phyloP scores from a whole-genome alignment of 2,888 invertebrate genomes.

The Himalopsyche japonica region DNA sequence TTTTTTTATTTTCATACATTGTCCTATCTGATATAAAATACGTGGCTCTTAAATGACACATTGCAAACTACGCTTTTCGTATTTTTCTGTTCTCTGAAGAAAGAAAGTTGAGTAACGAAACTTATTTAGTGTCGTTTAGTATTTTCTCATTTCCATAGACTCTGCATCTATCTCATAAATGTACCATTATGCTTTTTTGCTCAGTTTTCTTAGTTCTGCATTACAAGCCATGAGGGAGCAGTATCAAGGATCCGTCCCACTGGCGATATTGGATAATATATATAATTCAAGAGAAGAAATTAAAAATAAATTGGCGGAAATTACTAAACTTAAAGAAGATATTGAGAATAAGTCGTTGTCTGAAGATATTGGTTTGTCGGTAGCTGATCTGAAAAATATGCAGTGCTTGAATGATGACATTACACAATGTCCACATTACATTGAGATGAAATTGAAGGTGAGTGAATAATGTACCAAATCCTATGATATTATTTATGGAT shows the following conservation, averaged over 20 bases:
- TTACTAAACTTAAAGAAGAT: constrained; percentile 48
- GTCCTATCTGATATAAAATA: too few relatives aligned
- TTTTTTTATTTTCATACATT: too few relatives aligned
- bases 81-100: too few relatives aligned
- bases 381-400: neutral
- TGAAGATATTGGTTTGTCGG: neutral
- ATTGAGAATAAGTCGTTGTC: neutral
- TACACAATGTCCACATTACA: constrained; percentile 45
- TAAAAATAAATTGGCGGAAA: constrained; percentile 46
- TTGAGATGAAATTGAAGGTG: constrained; percentile 36
- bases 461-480: too few relatives aligned
- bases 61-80: too few relatives aligned
- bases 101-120: too few relatives aligned
- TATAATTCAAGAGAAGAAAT: constrained; percentile 48
- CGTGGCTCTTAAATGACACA: too few relatives aligned
- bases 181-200: neutral
- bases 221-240: constrained; percentile 52
- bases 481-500: too few relatives aligned
- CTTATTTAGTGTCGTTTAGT: too few relatives aligned
- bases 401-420: constrained; percentile 46
- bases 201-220: constrained; percentile 52
- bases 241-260: constrained; percentile 54
- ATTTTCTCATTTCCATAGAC: too few relatives aligned
- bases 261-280: constrained; percentile 51
- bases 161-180: too few relatives aligned